Base-by-base conservation (phyloP, 2,113 vertebrate genomes). In the Protomyctophum bolini region DNA sequence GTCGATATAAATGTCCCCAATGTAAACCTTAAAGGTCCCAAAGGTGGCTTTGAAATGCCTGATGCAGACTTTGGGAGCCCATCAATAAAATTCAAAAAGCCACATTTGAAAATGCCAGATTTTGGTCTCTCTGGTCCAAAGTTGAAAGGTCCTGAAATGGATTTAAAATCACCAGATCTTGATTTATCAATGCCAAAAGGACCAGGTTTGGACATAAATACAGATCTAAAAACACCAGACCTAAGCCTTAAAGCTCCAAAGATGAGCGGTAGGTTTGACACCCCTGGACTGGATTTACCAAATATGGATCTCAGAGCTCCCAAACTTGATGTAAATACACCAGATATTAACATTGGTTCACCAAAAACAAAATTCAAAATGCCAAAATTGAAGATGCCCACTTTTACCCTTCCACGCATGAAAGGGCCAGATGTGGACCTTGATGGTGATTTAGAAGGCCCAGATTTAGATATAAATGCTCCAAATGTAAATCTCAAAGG, bases 321-420 rank as follows among this genome's bases (percentile, higher is more conserved):
- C 4, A 81, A 87, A 1, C 8, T 89, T 6, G 59, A 91, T n/a
- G 0, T 89, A 1, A 81, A 88, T 2, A n/a, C 63, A 51, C 88
- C 84, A 54, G 63, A 75, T 67, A 0, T 91, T 7, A 81, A 81
- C 65, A 67, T 80, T 55, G 78, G 73, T 21, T 78, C 81, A 12
- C 83, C 74, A 1, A 75, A 87, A 21, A 14, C 59, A 12, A 89
- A 91, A 51, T 1, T 88, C 0, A 88, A 87, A 51, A 64, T 80
- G 60, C 87, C 89, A 0, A 86, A 91, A 79, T 0, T 86, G 0
- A 92, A 88, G 55, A 86, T 77, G 84, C 87, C 86, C 0, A 86
- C 86, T 74, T 6, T 88, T 6, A 62, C 0, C 3, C 0, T 70
- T 0, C 82, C 86, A 10, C 28, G 15, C 7, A 10, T 84, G 6